Evolutionary conservation across 2,888 invertebrate genomes (phyloP).

Genomic region (Drosophila subquinaria): DNA sequence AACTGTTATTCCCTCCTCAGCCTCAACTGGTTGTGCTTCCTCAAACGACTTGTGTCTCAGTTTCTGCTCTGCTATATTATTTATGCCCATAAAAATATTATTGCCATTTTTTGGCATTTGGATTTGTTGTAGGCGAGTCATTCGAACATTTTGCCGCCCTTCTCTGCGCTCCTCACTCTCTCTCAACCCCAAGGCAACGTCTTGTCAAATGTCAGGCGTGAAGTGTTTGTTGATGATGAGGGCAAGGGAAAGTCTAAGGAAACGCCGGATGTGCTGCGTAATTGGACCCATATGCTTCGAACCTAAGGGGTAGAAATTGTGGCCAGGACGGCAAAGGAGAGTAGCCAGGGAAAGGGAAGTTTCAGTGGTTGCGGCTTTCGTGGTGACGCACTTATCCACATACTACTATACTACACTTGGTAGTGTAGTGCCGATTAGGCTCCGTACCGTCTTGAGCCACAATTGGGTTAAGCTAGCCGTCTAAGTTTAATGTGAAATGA

Average conservation of each 20-base stretch:
- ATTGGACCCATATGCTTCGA: slow-evolving; percentile 76
- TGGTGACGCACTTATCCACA: slow-evolving; percentile 18
- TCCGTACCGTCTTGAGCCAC: slow-evolving; percentile 10
- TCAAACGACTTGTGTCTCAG: slow-evolving; percentile 1
- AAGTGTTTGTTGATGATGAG: slow-evolving; percentile 72
- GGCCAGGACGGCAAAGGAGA: neutral
- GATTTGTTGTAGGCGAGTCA: slow-evolving; percentile 62
- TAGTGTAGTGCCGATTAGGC: slow-evolving; percentile 17
- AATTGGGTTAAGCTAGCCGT: slow-evolving; percentile 5
- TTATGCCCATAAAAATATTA: slow-evolving; percentile 80
- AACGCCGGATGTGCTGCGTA: slow-evolving; percentile 75
- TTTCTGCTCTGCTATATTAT: slow-evolving; percentile 58
- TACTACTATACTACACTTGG: neutral
- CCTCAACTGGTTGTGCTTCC: neutral
- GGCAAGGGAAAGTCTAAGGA: slow-evolving; percentile 28
- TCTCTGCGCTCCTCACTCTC: neutral
- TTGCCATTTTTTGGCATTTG: slow-evolving; percentile 80
- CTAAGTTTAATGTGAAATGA: neutral
- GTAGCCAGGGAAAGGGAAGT: neutral
- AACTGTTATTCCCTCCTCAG: slow-evolving; percentile 25
- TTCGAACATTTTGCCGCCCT: slow-evolving; percentile 4
- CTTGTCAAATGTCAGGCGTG: slow-evolving; percentile 80
- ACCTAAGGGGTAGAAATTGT: slow-evolving; percentile 7
- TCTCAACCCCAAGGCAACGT: slow-evolving; percentile 20
- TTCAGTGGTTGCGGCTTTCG: slow-evolving; percentile 9